Conservation (phyloP, 2,113 vertebrate species). For the Ginglymostoma cirratum region DNA sequence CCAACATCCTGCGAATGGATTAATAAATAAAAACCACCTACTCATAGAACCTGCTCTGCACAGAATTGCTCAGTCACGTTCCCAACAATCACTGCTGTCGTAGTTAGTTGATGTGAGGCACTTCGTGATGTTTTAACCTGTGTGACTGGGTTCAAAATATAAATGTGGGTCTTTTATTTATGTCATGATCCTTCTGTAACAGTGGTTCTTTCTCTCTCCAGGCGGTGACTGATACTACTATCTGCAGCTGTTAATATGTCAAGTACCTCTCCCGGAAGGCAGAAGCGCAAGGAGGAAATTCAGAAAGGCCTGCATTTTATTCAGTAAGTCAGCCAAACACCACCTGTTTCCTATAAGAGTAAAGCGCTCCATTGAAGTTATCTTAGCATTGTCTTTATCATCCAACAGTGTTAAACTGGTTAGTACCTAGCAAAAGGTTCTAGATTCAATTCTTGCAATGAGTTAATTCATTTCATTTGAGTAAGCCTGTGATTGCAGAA, state of each 20-base stretch:
- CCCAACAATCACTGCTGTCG: background rate
- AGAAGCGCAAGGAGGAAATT: conserved; percentile 79
- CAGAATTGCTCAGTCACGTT: background rate
- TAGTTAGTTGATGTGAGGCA: background rate
- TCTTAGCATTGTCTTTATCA: background rate
- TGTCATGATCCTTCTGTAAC: background rate
- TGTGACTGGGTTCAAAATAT: background rate
- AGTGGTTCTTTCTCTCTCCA: background rate
- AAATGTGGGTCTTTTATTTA: background rate
- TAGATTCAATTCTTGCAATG: background rate
- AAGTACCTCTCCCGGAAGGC: conserved; percentile 47
- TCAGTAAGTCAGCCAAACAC: conserved; percentile 62
- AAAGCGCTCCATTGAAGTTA: background rate
- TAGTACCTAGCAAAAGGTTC: background rate
- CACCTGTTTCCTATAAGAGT: background rate
- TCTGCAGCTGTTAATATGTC: conserved; percentile 37
- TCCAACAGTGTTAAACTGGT: background rate
- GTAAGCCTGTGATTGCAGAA: background rate
- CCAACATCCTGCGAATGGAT: background rate
- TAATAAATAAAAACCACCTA: background rate
- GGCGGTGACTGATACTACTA: background rate
- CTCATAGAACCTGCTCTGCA: background rate
- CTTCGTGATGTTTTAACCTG: background rate
- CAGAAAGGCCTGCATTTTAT: conserved; percentile 81
- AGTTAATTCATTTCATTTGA: background rate